These are phyloP conservation scores for Acrobasis repandana DNA, from an alignment of 2,888 invertebrate genomes.

Conservation along the genomic window DNA sequence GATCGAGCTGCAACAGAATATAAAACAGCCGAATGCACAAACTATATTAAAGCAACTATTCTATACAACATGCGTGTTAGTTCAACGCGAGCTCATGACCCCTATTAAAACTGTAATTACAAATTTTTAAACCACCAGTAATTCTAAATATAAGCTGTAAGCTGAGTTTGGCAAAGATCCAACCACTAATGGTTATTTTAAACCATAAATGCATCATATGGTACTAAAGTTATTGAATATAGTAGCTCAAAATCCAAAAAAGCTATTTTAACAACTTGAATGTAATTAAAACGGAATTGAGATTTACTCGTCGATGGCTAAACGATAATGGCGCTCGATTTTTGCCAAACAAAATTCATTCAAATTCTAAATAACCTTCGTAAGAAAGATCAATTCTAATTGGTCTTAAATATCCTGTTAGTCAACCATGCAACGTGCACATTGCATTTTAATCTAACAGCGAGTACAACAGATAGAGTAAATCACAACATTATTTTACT, in stretches of 20 bases:
- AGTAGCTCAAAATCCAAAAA: no score
- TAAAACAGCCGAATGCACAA: slow-evolving; percentile 76
- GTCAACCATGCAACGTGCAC: slow-evolving; percentile 29
- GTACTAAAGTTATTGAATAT: no score
- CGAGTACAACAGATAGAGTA: background rate
- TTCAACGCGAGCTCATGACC: background rate
- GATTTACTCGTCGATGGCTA: background rate
- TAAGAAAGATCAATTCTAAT: background rate
- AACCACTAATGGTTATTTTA: background rate
- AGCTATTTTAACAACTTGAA: background rate
- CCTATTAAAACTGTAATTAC: background rate
- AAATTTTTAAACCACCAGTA: background rate
- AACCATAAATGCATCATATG: no score
- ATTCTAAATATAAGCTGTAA: background rate
- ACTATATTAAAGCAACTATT: slow-evolving; percentile 60
- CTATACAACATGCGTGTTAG: slow-evolving; percentile 51
- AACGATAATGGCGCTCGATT: background rate
- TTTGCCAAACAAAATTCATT: slow-evolving; percentile 5
- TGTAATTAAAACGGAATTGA: background rate
- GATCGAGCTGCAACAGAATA: slow-evolving; percentile 77
- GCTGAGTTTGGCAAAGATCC: background rate
- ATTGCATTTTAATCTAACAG: slow-evolving; percentile 9
- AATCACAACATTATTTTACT: background rate
- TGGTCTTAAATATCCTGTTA: background rate
- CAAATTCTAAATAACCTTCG: background rate